A percentile compares a stretch with the other conserved stretches of the same genome.
Evolutionary conservation across 2,888 invertebrate species (phyloP).

Genomic region (Clistopyga incitator): DNA sequence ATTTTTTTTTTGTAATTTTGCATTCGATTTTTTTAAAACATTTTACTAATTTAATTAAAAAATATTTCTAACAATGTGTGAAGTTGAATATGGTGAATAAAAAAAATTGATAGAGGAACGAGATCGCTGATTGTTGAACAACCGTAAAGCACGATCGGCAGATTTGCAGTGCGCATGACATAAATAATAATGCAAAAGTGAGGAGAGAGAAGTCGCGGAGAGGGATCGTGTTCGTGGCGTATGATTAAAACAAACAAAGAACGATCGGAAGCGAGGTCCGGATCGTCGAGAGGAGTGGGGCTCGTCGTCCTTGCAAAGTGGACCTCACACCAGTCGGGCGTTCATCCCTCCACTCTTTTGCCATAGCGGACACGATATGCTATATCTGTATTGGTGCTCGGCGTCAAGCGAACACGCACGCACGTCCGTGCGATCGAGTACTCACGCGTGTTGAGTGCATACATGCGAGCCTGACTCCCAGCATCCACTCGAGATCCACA

Average conservation of each 20-base stretch:
- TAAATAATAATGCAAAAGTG: conserved; percentile 55
- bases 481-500: background rate
- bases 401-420: conserved; percentile 27
- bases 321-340: conserved; percentile 58
- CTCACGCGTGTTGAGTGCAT: conserved; percentile 42
- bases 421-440: conserved; percentile 47
- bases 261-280: conserved; percentile 70
- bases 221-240: conserved; percentile 42
- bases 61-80: too few species aligned
- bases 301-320: conserved; percentile 73
- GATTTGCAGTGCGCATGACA: conserved; percentile 4
- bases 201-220: conserved; percentile 24
- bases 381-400: background rate
- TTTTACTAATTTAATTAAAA: too few species aligned
- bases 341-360: conserved; percentile 32
- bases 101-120: conserved; percentile 1
- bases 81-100: background rate
- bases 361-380: background rate
- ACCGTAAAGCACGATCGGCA: background rate
- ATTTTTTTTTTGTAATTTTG: too few species aligned
- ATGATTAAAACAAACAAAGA: conserved; percentile 80
- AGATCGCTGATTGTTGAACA: conserved; percentile 13
- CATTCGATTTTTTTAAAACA: too few species aligned
- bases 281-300: conserved; percentile 62
- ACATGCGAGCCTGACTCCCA: conserved; percentile 31